Evolutionary conservation across 1,140 invertebrate genomes (phyloP).

Genomic region (Steinernema feltiae): DNA sequence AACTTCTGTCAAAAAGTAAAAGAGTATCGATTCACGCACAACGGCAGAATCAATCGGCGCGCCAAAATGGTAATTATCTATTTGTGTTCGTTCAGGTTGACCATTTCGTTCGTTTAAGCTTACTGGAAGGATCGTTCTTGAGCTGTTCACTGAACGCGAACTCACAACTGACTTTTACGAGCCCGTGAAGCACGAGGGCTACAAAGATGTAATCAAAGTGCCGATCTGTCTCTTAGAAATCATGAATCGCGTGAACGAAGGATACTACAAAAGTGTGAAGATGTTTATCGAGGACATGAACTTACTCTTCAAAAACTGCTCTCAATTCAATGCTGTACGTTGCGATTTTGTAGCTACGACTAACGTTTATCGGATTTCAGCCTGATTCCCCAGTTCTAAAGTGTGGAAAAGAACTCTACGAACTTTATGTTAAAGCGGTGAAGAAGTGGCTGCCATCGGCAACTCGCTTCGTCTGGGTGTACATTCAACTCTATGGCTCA

Average conservation of each 20-base stretch:
- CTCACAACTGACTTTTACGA: neutral
- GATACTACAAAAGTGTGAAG: neutral
- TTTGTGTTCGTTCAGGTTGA: neutral
- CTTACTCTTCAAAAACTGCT: neutral
- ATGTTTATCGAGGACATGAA: neutral
- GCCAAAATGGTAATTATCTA: neutral
- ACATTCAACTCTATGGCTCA: neutral
- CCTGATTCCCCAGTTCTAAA: neutral
- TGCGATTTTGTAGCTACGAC: neutral
- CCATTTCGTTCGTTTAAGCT: neutral
- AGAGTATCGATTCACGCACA: neutral
- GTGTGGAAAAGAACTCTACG: neutral
- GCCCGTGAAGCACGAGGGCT: neutral
- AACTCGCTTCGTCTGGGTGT: neutral
- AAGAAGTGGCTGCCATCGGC: neutral
- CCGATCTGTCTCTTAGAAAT: neutral
- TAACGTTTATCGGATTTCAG: neutral
- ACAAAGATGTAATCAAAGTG: neutral
- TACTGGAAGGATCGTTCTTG: neutral
- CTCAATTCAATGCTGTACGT: neutral
- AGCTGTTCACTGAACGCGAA: neutral
- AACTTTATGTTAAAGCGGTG: neutral
- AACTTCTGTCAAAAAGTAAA: neutral
- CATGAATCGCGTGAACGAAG: neutral
- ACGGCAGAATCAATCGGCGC: neutral